Base-by-base conservation (phyloP, 2,797 vertebrate species). In the Trematomus bernacchii region DNA sequence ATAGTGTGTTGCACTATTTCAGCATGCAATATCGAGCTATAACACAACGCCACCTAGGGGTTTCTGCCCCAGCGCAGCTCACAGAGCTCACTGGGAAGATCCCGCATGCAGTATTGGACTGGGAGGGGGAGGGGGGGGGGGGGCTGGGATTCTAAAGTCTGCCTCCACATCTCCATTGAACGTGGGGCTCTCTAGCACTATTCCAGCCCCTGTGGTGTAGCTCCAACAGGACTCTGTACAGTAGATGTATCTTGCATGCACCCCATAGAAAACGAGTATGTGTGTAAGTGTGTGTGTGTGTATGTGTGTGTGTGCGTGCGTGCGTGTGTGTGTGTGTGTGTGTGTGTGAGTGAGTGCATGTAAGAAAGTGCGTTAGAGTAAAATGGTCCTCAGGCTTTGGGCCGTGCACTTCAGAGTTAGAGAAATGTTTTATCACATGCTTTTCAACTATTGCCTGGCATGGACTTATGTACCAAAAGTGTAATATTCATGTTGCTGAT, bases 21-120 rank as follows among this genome's bases (percentile, higher is more conserved):
- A 87, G 92, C 95, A 96, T 96, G 95, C 95, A 95, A 95, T 95
- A 94, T 94, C 91, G 88, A 95, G 94, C 93, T 94, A 95, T 87
- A 91, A 94, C 92, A 95, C 92, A 87, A 93, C 89, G 82, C 92
- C 94, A 93, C 83, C 92, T 89, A 91, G 91, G 87, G 85, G 89
- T 83, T 63, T 80, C 85, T 70, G 77, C 85, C 89, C 83, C 74
- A 77, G 89, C 71, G 6, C 83, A 80, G 93, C 92, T 94, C 92
- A 93, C 90, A 44, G 91, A 94, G 92, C 85, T 70, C 63, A 80
- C 91, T 82, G 23, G 75, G 85, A 66, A 63, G 85, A 79, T 88
- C 91, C 93, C 89, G 90, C 95, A 96, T 96, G 95, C 95, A 95
- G 79, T 92, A 92, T 88, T 93, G 86, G 88, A 82, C 87, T 79